These are phyloP conservation scores for Hippopotamyrus pictus DNA, from an alignment of 2,797 vertebrate species.

Conservation along the genomic window DNA sequence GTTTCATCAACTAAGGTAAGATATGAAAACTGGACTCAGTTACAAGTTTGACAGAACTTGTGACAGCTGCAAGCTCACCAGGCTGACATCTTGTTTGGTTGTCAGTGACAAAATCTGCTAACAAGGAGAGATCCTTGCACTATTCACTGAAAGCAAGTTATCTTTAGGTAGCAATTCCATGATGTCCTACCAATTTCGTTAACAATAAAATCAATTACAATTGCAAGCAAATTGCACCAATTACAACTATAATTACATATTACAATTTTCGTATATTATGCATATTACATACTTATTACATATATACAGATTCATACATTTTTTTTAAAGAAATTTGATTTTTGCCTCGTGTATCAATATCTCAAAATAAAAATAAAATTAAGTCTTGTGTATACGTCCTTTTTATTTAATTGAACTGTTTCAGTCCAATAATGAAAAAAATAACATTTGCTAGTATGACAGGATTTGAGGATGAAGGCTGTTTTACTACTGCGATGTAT, in stretches of 20 bases:
- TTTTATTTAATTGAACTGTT: background rate
- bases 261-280: background rate
- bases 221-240: background rate
- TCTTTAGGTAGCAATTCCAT: background rate
- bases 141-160: background rate
- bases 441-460: background rate
- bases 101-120: background rate
- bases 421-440: background rate
- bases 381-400: background rate
- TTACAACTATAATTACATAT: background rate
- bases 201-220: background rate
- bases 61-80: background rate
- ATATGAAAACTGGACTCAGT: background rate
- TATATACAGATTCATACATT: background rate
- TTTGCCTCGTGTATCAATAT: background rate
- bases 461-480: background rate
- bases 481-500: background rate
- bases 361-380: background rate
- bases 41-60: background rate
- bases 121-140: background rate
- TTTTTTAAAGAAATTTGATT: background rate
- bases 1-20: background rate
- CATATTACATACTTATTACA: background rate
- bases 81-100: background rate
- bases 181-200: background rate